Evolutionary conservation across 2,797 vertebrate genomes (phyloP), one percentile per base, ranked within the genome.

Genomic region (Gadopsis bispinosus): DNA sequence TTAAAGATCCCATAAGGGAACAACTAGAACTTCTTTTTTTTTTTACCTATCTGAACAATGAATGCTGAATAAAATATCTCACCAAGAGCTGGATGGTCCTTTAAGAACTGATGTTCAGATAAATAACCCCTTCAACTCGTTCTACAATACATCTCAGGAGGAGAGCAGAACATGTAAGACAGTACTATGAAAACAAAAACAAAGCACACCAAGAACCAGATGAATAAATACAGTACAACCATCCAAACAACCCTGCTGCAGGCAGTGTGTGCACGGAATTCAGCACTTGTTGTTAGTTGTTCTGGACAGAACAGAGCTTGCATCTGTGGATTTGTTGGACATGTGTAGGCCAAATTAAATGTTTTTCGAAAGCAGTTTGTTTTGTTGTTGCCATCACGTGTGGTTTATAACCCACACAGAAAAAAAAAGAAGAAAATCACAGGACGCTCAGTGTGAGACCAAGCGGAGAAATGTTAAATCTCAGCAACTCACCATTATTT

Each of bases 401-500:
- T 39, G 35, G 37, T 47, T 83, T 69, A 20, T 39, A 74, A 76
- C 29, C 13, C 12, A 16, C 8, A 22, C 20, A 14, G 1, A 62
- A 69, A 26, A 26, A 26, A 26, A 26, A 26, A 26, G 2, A 26
- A 1, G 2, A 26, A 26, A 65, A 33, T 22, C 51, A n/a, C 35
- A 26, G 1, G 3, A 60, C 20, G 59, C 33, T 65, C 17, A 26
- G 43, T n/a, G 5, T 14, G 53, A 60, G 8, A 86, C 50, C 41
- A 20, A 66, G 35, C 22, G 53, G 17, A 47, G 7, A 54, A 35
- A 62, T 3, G 47, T 63, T 62, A 22, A 3, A 55, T 45, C 39
- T 33, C 20, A 69, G 59, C 11, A 35, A 90, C 98, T 97, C 94
- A 99, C 98, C 98, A 99, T 99, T 88, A 99, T 99, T 81, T 99